Percentiles rank a stretch among this genome's conserved stretches.
These are phyloP conservation scores for Microtus montanus DNA, from an alignment of 2,113 vertebrate genomes.

Conservation along the genomic window DNA sequence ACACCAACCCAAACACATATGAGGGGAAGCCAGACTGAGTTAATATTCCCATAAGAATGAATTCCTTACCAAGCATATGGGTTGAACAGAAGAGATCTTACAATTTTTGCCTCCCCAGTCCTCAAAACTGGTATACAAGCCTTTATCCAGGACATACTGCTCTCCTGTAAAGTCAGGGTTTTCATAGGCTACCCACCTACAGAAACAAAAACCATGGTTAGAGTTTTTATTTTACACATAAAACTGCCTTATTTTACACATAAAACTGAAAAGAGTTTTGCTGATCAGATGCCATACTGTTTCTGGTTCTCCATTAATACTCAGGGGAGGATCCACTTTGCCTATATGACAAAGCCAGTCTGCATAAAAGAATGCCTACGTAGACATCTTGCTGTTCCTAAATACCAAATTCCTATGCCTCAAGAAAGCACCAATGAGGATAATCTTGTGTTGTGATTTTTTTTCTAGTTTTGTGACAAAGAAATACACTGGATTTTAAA, in stretches of 20 bases:
- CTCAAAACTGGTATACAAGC: constrained; percentile 90
- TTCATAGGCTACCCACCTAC: constrained; percentile 97
- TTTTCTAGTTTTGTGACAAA: not conserved
- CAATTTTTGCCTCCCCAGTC: constrained; percentile 92
- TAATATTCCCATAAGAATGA: constrained; percentile 26
- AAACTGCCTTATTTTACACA: not conserved
- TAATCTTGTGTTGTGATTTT: not conserved
- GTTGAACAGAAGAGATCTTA: constrained; percentile 94
- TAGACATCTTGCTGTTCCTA: not conserved
- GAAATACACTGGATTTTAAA: not conserved
- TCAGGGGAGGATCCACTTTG: not conserved
- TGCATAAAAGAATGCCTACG: not conserved
- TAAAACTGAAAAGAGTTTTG: not conserved
- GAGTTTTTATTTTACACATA: not conserved
- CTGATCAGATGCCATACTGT: not conserved
- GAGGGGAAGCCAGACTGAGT: constrained; percentile 35
- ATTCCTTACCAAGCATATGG: constrained; percentile 91
- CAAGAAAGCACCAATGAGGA: not conserved
- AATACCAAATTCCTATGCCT: not conserved
- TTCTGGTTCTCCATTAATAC: constrained; percentile 1
- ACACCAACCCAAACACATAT: constrained; percentile 16
- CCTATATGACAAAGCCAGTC: not conserved
- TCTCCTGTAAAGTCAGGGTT: constrained; percentile 94
- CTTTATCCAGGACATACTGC: constrained; percentile 94
- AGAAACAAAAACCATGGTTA: constrained; percentile 41